These are phyloP conservation scores for Pardosa pseudoannulata DNA, from an alignment of 2,888 invertebrate genomes.

Conservation along the genomic window DNA sequence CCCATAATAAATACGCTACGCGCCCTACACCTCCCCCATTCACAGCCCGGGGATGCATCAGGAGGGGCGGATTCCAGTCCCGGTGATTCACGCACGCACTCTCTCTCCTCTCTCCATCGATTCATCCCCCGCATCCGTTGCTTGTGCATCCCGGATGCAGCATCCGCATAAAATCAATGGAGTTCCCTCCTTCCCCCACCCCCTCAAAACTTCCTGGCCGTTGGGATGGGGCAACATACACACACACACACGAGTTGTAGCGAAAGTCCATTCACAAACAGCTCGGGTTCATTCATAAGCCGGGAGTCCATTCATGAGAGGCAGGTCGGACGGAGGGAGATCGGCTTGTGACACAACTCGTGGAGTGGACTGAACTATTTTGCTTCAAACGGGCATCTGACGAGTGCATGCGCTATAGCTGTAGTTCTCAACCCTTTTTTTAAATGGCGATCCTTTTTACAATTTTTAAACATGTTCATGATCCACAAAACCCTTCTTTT, in stretches of 20 bases:
- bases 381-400: too few species aligned
- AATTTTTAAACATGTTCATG: too few species aligned
- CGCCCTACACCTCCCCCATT: constrained; percentile 1
- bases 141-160: constrained; percentile 38
- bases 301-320: neutral
- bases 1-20: constrained; percentile 13
- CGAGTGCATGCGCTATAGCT: too few species aligned
- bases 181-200: neutral
- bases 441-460: too few species aligned
- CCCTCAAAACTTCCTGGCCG: constrained; percentile 46
- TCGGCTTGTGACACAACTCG: too few species aligned
- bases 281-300: neutral
- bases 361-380: too few species aligned
- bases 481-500: too few species aligned
- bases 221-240: constrained; percentile 17
- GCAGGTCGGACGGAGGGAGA: too few species aligned
- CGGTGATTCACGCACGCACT: constrained; percentile 28
- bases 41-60: neutral
- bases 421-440: too few species aligned
- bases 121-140: constrained; percentile 44
- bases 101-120: constrained; percentile 27
- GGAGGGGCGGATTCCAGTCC: constrained; percentile 15
- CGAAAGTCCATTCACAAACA: neutral
- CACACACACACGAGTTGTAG: neutral
- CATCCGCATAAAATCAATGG: constrained; percentile 25